phyloP scores from a whole-genome alignment of 2,797 vertebrate species.

The Xenops minutus region DNA sequence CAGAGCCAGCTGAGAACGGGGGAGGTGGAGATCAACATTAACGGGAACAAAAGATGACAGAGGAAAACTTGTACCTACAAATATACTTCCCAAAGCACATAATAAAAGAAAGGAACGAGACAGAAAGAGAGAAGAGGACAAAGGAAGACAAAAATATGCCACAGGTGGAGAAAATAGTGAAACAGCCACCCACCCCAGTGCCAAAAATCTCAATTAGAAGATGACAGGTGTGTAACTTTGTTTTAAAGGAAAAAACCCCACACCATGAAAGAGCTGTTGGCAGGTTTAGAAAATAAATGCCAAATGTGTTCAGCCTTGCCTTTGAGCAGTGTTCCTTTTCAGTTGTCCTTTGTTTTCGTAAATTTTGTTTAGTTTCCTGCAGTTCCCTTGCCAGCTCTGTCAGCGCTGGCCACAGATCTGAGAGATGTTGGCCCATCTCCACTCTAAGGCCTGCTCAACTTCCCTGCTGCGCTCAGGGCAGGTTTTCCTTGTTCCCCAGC shows the following conservation, averaged over 20 bases:
- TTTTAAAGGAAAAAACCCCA: background rate
- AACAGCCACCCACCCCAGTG: background rate
- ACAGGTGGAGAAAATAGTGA: background rate
- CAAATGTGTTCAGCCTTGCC: background rate
- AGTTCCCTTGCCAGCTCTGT: background rate
- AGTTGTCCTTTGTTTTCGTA: background rate
- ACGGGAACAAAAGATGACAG: background rate
- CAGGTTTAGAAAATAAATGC: constrained; percentile 8
- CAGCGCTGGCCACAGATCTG: background rate
- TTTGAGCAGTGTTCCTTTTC: constrained; percentile 31
- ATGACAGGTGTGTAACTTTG: background rate
- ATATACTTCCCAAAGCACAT: background rate
- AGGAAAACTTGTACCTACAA: background rate
- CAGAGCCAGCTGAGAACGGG: background rate
- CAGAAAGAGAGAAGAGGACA: background rate
- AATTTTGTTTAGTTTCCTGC: constrained; percentile 1
- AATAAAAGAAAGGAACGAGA: background rate
- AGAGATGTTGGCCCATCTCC: background rate
- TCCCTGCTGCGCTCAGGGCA: background rate
- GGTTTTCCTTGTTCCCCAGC: constrained; percentile 10
- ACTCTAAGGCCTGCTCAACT: background rate
- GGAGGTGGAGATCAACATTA: background rate
- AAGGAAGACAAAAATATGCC: background rate
- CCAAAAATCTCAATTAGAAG: background rate
- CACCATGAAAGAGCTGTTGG: background rate